A percentile compares a stretch with the other conserved stretches of the same genome.
Conservation (phyloP, 2,113 vertebrate genomes). For the Clarias gariepinus region DNA sequence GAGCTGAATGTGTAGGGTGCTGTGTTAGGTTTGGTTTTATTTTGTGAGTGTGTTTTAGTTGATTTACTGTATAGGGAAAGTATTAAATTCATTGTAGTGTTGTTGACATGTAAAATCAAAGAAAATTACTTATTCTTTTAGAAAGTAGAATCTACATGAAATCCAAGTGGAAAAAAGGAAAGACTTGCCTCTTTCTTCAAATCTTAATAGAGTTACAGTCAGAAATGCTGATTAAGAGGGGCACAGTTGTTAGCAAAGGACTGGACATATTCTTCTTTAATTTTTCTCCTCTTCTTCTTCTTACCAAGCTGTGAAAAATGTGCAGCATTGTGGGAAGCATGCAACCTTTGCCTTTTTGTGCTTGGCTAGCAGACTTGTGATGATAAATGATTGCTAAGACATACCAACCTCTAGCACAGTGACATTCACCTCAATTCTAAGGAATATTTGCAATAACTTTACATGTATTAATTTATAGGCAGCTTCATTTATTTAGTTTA, state of each 20-base stretch:
- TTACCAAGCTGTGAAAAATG: background rate
- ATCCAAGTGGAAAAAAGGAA: background rate
- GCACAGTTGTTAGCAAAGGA: background rate
- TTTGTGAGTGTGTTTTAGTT: background rate
- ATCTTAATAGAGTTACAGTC: background rate
- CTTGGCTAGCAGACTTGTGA: background rate
- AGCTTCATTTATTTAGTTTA: background rate
- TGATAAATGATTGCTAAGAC: background rate
- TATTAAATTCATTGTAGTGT: background rate
- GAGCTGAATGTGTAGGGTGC: background rate
- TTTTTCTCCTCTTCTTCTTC: too few species aligned
- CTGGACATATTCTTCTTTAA: background rate
- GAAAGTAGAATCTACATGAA: background rate
- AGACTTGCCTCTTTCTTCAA: background rate
- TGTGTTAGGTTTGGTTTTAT: background rate
- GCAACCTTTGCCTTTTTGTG: background rate
- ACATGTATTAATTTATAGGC: background rate
- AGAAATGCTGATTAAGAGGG: slow-evolving; percentile 1
- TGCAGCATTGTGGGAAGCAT: slow-evolving; percentile 2
- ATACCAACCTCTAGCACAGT: background rate
- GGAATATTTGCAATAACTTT: background rate
- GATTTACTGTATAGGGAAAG: background rate
- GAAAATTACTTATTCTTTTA: background rate
- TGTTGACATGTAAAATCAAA: background rate
- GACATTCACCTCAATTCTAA: background rate